Evolutionary conservation across 2,888 invertebrate species (phyloP).

Genomic region (Drosophila borealis): DNA sequence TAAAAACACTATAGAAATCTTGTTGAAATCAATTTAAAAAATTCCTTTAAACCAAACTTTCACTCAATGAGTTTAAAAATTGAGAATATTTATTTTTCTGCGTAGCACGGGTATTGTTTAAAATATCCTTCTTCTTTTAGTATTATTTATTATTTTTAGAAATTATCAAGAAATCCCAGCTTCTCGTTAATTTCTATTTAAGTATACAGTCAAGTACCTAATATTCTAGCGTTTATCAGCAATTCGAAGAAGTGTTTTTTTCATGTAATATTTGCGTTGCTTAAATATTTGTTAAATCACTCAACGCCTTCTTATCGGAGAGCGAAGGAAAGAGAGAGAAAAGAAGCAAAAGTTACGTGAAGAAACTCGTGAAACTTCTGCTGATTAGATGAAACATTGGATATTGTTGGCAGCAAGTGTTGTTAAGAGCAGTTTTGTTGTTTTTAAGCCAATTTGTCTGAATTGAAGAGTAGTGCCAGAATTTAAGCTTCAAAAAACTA

Average conservation of each 20-base stretch:
- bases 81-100: not conserved
- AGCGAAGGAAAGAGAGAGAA: not conserved
- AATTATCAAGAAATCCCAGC: not conserved
- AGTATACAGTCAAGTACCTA: not conserved
- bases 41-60: too few relatives aligned
- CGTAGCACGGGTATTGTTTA: not conserved
- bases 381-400: slow-evolving; percentile 40
- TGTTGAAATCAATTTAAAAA: too few relatives aligned
- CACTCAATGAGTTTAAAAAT: too few relatives aligned
- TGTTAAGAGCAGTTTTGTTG: slow-evolving; percentile 9
- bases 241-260: slow-evolving; percentile 13
- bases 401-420: slow-evolving; percentile 1
- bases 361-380: slow-evolving; percentile 37
- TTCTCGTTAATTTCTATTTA: not conserved
- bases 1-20: too few relatives aligned
- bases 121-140: not conserved
- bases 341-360: slow-evolving; percentile 44
- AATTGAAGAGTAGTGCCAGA: slow-evolving; percentile 9
- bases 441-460: slow-evolving; percentile 12
- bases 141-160: too few relatives aligned
- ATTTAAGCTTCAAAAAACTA: slow-evolving; percentile 25
- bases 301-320: slow-evolving; percentile 51
- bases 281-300: slow-evolving; percentile 45
- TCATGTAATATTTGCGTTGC: slow-evolving; percentile 20
- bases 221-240: slow-evolving; percentile 2